phyloP scores from a whole-genome alignment of 2,888 invertebrate species.

The Habroteleia sp. region DNA sequence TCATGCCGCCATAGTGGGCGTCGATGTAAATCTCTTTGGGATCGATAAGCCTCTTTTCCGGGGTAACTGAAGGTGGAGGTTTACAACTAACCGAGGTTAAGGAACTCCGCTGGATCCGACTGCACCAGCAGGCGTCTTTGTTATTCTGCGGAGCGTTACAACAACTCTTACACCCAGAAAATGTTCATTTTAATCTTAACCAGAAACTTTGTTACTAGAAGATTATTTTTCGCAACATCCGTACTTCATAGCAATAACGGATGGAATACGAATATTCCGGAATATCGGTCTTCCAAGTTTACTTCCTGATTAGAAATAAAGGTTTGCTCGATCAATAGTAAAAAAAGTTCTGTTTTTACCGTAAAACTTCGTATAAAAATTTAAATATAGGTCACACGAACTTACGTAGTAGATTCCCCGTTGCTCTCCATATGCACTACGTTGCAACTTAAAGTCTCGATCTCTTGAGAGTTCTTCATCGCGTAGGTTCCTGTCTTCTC shows the following conservation, averaged over 20 bases:
- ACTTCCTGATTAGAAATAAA: neutral
- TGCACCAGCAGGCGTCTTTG: constrained; percentile 22
- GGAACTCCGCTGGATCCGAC: constrained; percentile 70
- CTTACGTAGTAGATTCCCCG: constrained; percentile 65
- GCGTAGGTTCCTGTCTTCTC: constrained; percentile 76
- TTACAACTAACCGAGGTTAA: constrained; percentile 75
- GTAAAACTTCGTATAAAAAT: constrained; percentile 8
- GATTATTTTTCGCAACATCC: constrained; percentile 2
- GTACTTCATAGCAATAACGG: too few species aligned
- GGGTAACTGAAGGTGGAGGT: constrained; percentile 69
- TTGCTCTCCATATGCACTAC: constrained; percentile 70
- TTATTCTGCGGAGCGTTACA: constrained; percentile 3
- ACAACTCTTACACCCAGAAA: constrained; percentile 6
- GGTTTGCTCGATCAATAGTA: constrained; percentile 5
- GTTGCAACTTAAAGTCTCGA: constrained; percentile 79
- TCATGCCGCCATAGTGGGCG: constrained; percentile 65
- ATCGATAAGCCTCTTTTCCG: constrained; percentile 75
- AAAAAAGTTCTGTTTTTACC: constrained; percentile 2
- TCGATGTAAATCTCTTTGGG: constrained; percentile 76
- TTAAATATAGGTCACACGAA: constrained; percentile 35
- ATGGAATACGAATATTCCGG: constrained; percentile 15
- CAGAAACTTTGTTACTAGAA: neutral
- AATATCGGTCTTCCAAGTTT: too few species aligned
- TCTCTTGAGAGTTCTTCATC: constrained; percentile 76
- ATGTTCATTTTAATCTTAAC: neutral